Base-by-base conservation (phyloP, 2,888 invertebrate genomes). In the Taenaris catops region DNA sequence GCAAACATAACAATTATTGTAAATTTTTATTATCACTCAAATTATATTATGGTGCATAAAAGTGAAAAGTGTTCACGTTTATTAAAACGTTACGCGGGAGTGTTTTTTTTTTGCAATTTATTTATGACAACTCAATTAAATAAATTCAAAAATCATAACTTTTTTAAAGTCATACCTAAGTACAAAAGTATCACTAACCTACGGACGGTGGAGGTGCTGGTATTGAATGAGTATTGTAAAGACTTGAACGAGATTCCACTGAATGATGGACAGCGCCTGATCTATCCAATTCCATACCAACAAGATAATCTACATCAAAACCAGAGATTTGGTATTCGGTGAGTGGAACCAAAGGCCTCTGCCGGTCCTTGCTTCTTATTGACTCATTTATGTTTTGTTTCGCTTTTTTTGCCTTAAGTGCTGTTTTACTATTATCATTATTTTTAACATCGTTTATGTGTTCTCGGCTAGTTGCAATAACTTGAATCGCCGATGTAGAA, bases 351-450 rank as follows among this genome's bases (percentile, higher is more conserved):
- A 74, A 34, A 1, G 58, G 49, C 10, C 58, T 50, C 12, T 71
- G 71, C 0, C 65, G 53, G 2, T 79, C 76, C 29, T 65, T 64
- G 17, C 50, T 58, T 12, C 65, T 58, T 9, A 83, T 69, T 0
- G 70, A 72, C 43, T 84, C 83, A 28, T 84, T 83, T 11, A 79
- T 44, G 6, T 59, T 63, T 41, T 84, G 84, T 42, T 83, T 83
- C 1, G 67, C 72, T 26, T 74, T 72, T 31, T 83, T 81, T 0
- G 66, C 68, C 34, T 58, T 65, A 24, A 55, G 57, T 3, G 46
- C 34, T 8, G 54, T 48, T 28, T 49, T 56, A 14, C 45, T 39
- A 28, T 49, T 51, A 6, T 46, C 51, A 8, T 46, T 46, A 9
- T 23, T 23, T 24, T 35, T 36, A 6, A 41, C 14, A 7, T 41